These are phyloP conservation scores for Lepidonotus clava DNA, from an alignment of 2,888 invertebrate species.

Conservation along the genomic window DNA sequence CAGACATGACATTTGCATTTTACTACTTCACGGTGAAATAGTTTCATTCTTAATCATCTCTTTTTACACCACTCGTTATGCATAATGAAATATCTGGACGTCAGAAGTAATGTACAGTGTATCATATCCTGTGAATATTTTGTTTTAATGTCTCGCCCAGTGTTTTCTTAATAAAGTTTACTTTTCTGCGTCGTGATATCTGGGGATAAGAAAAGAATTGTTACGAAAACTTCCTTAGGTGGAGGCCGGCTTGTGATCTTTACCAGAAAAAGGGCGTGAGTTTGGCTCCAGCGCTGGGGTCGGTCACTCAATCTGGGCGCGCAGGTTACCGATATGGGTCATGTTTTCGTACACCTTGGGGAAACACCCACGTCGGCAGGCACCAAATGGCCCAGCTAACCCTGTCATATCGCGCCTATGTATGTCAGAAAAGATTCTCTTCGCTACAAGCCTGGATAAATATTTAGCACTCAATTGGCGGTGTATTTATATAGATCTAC, in stretches of 20 bases:
- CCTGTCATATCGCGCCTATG: constrained; percentile 1
- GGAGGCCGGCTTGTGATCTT: not conserved
- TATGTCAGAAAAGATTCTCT: constrained; percentile 43
- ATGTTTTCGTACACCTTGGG: constrained; percentile 28
- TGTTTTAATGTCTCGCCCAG: no score
- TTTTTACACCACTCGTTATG: not conserved
- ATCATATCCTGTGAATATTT: not conserved
- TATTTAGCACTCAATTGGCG: constrained; percentile 36
- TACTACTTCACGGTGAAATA: no score
- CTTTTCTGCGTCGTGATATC: constrained; percentile 1
- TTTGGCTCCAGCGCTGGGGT: not conserved
- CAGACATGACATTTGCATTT: not conserved
- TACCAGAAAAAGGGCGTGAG: not conserved
- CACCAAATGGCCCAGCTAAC: constrained; percentile 22
- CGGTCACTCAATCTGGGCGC: constrained; percentile 7
- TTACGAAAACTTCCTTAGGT: no score
- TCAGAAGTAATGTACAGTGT: not conserved
- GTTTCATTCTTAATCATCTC: no score
- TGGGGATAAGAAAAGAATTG: not conserved
- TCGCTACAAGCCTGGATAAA: constrained; percentile 30
- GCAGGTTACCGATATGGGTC: not conserved
- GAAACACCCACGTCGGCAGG: constrained; percentile 8
- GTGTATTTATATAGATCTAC: constrained; percentile 11
- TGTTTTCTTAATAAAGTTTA: not conserved
- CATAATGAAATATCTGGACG: no score